Evolutionary conservation across 2,113 vertebrate genomes (phyloP).

Genomic region (Eptesicus fuscus): DNA sequence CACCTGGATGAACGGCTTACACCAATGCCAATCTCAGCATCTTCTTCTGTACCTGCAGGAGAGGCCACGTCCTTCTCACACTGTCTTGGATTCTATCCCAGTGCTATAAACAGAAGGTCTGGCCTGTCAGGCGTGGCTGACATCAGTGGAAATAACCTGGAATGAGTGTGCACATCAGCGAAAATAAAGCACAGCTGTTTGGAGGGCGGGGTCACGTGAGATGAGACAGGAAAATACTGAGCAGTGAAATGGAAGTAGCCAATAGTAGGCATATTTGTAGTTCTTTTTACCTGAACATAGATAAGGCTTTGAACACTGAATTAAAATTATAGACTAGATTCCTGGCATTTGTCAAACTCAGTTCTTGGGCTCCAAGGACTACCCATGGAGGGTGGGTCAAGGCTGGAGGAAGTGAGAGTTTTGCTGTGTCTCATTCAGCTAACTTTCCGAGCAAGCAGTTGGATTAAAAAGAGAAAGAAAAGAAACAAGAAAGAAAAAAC

Average conservation of each 20-base stretch:
- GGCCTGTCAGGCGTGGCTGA: not conserved
- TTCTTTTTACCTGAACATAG: not conserved
- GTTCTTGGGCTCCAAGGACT: not conserved
- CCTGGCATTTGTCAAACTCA: not conserved
- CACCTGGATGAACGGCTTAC: not conserved
- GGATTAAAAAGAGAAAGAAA: not conserved
- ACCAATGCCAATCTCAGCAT: not conserved
- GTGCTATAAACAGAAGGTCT: not conserved
- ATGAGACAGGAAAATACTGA: not conserved
- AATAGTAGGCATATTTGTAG: not conserved
- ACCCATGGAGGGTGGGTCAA: not conserved
- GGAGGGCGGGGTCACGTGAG: not conserved
- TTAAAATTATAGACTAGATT: not conserved
- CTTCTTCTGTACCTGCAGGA: not conserved
- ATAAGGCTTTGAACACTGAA: not conserved
- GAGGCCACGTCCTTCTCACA: not conserved
- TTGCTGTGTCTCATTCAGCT: not conserved
- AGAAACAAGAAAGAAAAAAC: not conserved
- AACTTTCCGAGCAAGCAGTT: not conserved
- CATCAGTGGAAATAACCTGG: not conserved
- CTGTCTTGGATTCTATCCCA: not conserved
- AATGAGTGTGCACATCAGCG: not conserved
- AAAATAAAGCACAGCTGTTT: not conserved
- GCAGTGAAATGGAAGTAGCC: not conserved
- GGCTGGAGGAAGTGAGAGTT: not conserved